These are phyloP conservation scores for Pseudochromis fuscus DNA, from an alignment of 2,797 vertebrate species.

Conservation along the genomic window DNA sequence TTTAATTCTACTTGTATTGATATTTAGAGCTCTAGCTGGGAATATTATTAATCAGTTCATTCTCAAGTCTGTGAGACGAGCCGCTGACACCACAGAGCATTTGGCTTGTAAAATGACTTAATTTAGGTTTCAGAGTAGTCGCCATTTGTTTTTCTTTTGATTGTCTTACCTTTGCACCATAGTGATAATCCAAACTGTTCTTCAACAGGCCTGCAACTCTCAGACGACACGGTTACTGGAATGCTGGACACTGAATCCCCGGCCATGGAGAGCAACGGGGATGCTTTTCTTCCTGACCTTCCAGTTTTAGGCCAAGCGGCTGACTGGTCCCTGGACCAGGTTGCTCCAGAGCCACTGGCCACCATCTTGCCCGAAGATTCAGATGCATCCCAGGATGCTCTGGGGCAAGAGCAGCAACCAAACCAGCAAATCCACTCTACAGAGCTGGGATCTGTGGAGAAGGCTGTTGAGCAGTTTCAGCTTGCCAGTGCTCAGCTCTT, in stretches of 20 bases:
- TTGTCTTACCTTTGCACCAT: background rate
- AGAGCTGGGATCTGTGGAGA: constrained; percentile 73
- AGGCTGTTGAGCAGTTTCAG: constrained; percentile 80
- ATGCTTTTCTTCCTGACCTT: constrained; percentile 75
- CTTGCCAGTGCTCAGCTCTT: constrained; percentile 70
- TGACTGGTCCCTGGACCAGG: constrained; percentile 79
- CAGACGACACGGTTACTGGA: constrained; percentile 74
- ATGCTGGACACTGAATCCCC: constrained; percentile 83
- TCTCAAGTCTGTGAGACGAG: too few relatives aligned
- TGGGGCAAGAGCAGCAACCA: constrained; percentile 40
- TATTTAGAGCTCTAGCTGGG: too few relatives aligned
- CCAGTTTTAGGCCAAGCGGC: constrained; percentile 71
- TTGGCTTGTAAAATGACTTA: background rate
- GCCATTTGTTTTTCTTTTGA: background rate
- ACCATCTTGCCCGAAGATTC: constrained; percentile 68
- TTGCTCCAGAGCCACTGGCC: constrained; percentile 64
- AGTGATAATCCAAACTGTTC: background rate
- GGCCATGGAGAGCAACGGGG: constrained; percentile 80
- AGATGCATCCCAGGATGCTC: constrained; percentile 54
- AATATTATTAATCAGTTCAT: too few relatives aligned
- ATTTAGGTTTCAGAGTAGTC: background rate
- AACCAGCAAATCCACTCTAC: constrained; percentile 48
- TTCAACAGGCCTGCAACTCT: constrained; percentile 64
- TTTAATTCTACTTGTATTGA: too few relatives aligned
- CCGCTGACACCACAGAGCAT: too few relatives aligned